A percentile compares a stretch with the other conserved stretches of the same genome.
These are phyloP conservation scores for Petrocephalus zakoni DNA, from an alignment of 2,113 vertebrate species.

Conservation along the genomic window DNA sequence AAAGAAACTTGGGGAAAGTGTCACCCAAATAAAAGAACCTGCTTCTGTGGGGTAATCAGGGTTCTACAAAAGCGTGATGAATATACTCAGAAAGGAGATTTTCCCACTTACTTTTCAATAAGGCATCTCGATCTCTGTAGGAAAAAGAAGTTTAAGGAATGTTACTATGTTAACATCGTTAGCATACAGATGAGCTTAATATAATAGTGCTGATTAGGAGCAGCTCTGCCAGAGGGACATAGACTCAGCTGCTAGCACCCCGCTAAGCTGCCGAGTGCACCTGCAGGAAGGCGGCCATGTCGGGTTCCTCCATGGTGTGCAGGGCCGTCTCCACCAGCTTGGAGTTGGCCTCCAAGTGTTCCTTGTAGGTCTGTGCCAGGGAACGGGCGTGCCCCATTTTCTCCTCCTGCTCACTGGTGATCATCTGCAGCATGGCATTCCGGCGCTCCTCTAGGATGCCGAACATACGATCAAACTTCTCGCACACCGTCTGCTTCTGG, in stretches of 20 bases:
- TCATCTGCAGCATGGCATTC: slow-evolving; percentile 59
- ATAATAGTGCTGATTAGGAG: background rate
- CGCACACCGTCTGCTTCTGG: slow-evolving; percentile 62
- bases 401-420: slow-evolving; percentile 61
- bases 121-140: slow-evolving; percentile 60
- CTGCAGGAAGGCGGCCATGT: slow-evolving; percentile 65
- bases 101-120: slow-evolving; percentile 60
- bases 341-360: slow-evolving; percentile 52
- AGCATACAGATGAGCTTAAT: background rate
- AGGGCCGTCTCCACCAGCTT: slow-evolving; percentile 55
- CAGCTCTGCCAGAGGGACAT: background rate
- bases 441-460: slow-evolving; percentile 58
- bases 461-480: slow-evolving; percentile 53
- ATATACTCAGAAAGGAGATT: background rate
- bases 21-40: background rate
- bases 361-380: slow-evolving; percentile 47
- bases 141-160: background rate
- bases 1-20: background rate
- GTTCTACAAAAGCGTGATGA: background rate
- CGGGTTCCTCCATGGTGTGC: slow-evolving; percentile 60
- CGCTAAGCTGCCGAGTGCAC: slow-evolving; percentile 34
- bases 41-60: background rate
- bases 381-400: slow-evolving; percentile 46
- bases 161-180: background rate
- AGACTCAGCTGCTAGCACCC: background rate